A percentile compares a stretch with the other conserved stretches of the same genome.
These are phyloP conservation scores for Dynastes grantii DNA, from an alignment of 2,888 invertebrate species.

Conservation along the genomic window DNA sequence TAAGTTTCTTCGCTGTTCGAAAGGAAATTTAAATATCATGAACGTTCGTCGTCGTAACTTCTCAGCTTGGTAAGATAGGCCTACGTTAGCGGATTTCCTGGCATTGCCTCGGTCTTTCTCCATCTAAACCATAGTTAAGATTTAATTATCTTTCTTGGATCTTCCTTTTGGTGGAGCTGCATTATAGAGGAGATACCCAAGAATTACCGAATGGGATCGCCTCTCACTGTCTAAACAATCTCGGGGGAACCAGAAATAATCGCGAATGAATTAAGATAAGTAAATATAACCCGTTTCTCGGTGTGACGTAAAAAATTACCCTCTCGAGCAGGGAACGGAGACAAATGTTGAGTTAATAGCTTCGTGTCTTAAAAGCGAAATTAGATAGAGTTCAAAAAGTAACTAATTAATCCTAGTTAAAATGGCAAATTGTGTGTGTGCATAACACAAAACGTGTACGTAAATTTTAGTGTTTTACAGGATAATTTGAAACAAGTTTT, in stretches of 20 bases:
- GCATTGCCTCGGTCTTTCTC: not conserved
- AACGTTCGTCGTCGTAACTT: constrained; percentile 23
- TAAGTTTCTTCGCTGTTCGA: constrained; percentile 25
- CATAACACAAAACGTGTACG: no score
- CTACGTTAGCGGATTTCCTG: constrained; percentile 13
- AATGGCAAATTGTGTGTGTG: not conserved
- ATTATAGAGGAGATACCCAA: not conserved
- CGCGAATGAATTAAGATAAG: constrained; percentile 25
- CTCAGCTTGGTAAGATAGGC: not conserved
- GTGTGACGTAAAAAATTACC: not conserved
- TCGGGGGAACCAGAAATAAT: constrained; percentile 7
- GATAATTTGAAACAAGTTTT: no score
- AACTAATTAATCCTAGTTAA: not conserved
- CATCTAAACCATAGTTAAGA: constrained; percentile 2
- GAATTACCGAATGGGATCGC: constrained; percentile 11
- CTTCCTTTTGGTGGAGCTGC: not conserved
- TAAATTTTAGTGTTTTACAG: no score
- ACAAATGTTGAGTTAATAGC: constrained; percentile 5
- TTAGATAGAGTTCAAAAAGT: not conserved
- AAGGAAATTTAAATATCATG: constrained; percentile 27
- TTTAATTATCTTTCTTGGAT: constrained; percentile 20
- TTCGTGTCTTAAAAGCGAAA: not conserved
- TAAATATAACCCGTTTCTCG: constrained; percentile 9
- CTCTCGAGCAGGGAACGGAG: not conserved
- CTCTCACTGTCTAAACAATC: constrained; percentile 7